These are phyloP conservation scores for Tipula unca DNA, from an alignment of 2,888 invertebrate genomes.

Conservation along the genomic window DNA sequence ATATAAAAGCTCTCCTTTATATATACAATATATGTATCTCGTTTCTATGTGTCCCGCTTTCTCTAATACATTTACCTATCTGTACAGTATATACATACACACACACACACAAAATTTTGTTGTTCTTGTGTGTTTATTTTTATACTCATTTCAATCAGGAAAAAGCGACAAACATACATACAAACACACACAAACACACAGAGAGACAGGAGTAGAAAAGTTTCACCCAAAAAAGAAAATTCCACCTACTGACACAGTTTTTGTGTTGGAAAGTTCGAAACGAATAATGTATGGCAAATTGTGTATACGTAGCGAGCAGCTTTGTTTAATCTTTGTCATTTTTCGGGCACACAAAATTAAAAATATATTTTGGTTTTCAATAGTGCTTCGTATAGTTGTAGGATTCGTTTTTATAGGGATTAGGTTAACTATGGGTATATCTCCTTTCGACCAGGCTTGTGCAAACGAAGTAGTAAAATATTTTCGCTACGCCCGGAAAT, in stretches of 20 bases:
- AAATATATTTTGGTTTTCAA: no score
- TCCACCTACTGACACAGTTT: conserved; percentile 20
- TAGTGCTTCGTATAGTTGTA: no score
- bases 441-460: no score
- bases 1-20: neutral
- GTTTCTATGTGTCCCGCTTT: neutral
- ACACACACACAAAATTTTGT: neutral
- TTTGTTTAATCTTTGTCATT: neutral
- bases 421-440: no score
- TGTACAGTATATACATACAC: neutral
- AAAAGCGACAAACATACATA: neutral
- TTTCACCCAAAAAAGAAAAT: neutral
- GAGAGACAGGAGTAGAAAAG: neutral
- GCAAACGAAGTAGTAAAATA: no score
- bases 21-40: neutral
- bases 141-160: neutral
- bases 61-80: neutral
- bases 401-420: no score
- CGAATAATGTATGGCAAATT: neutral
- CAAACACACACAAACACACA: neutral
- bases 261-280: neutral
- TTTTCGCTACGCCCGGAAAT: neutral
- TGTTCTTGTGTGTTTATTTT: neutral
- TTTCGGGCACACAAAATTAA: neutral
- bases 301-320: neutral